Evolutionary conservation across 2,888 invertebrate genomes (phyloP).

Genomic region (Phrixothrix hirtus): DNA sequence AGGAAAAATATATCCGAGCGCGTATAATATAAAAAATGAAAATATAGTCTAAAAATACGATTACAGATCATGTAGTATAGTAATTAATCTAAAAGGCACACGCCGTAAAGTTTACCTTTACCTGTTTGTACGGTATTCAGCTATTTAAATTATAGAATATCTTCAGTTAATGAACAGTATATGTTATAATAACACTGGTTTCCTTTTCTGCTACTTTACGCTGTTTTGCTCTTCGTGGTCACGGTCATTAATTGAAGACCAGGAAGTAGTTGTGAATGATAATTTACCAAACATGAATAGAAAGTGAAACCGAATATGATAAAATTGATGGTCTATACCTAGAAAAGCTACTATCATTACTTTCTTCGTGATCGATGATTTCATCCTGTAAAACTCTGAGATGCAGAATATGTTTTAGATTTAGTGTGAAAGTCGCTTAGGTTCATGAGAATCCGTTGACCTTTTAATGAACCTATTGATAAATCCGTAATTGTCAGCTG

Average conservation of each 20-base stretch:
- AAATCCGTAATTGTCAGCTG: background rate
- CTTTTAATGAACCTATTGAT: constrained; percentile 18
- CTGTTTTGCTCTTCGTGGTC: background rate
- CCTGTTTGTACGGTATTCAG: background rate
- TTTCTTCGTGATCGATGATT: background rate
- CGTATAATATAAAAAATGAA: too few species aligned
- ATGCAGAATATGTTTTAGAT: background rate
- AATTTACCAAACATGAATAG: background rate
- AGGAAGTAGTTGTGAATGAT: constrained; percentile 1
- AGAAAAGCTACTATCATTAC: background rate
- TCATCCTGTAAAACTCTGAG: background rate
- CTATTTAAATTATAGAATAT: constrained; percentile 6
- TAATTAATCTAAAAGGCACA: constrained; percentile 6
- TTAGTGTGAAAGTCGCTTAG: constrained; percentile 23
- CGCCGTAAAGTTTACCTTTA: constrained; percentile 3
- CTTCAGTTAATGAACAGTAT: constrained; percentile 1
- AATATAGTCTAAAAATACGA: too few species aligned
- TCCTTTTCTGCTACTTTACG: background rate
- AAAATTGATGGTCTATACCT: background rate
- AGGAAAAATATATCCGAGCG: too few species aligned
- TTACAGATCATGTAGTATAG: too few species aligned
- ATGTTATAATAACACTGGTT: constrained; percentile 1
- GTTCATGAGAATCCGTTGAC: constrained; percentile 27
- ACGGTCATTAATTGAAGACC: constrained; percentile 8
- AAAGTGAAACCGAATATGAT: background rate